Evolutionary conservation across 1,140 invertebrate species (phyloP), one percentile per base, ranked within the genome.

Genomic region (Drosophila yakuba): DNA sequence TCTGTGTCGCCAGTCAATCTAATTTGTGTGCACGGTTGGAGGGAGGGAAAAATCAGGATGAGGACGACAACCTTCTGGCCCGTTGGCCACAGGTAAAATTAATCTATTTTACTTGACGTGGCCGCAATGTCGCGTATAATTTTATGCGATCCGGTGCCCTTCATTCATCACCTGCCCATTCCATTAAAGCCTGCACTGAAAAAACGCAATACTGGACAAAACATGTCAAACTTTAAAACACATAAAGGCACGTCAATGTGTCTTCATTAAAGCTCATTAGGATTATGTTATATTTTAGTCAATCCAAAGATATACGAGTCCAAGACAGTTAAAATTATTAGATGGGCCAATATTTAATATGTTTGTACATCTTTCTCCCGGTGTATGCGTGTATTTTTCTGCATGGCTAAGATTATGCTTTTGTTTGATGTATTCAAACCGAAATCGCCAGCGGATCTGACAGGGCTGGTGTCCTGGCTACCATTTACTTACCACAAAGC

Each of bases 91-190:
- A 86, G 83, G 83, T 86, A 86, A 86, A 86, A 86, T 88, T 86
- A 86, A 86, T 86, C 83, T 86, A 86, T 88, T 86, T 88, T 86
- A 78, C 75, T 88, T 88, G 71, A 88, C 84, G 79, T 86, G 83
- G 83, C 79, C 83, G 78, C 83, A 88, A 69, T 73, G 83, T 86
- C 83, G 83, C 83, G 78, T 88, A 86, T 88, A 86, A 88, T 88
- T 86, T 88, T 83, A 77, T 77, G 74, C 78, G 74, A 62, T 77
- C 63, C 71, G 38, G 23, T 80, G 59, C 48, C 35, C 50, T 59
- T 17, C 51, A 36, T 57, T 47, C 55, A 35, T 60, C 15, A 36
- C 39, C 28, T 8, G 32, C 39, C 35, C 35, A 17, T 38, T 23
- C 17, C 17, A 43, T 35, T 60, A 17, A 59, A 44, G 20, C 6